Percentiles rank a stretch among this genome's conserved stretches.
Conservation (phyloP, 2,113 vertebrate species). For the Myotis lucifugus region DNA sequence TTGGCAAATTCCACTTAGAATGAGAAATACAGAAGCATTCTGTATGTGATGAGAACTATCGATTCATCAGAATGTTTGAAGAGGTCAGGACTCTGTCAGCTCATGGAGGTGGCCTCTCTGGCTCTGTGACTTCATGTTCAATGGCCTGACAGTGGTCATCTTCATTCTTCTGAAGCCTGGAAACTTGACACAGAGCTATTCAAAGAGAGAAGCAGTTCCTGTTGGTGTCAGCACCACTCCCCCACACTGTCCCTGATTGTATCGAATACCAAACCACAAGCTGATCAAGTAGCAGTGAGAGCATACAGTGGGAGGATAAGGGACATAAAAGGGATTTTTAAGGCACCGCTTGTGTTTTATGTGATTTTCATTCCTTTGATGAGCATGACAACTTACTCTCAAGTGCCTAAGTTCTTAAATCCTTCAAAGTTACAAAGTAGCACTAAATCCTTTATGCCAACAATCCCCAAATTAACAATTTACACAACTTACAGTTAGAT, state of each 20-base stretch:
- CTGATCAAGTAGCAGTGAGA: not conserved
- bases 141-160: not conserved
- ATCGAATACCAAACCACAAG: not conserved
- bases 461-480: not conserved
- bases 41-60: not conserved
- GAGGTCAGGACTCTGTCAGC: not conserved
- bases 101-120: not conserved
- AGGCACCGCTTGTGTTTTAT: not conserved
- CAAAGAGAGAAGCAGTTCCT: not conserved
- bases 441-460: not conserved
- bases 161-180: not conserved
- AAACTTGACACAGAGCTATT: not conserved
- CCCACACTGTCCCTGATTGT: not conserved
- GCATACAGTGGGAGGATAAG: not conserved
- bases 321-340: not conserved
- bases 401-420: not conserved
- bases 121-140: not conserved
- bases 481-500: not conserved
- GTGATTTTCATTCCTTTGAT: not conserved
- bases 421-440: not conserved
- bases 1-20: not conserved
- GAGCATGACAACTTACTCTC: not conserved
- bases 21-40: not conserved
- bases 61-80: not conserved
- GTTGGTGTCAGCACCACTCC: not conserved